These are phyloP conservation scores for Xestia ashworthii DNA, from an alignment of 2,888 invertebrate genomes.

Conservation along the genomic window DNA sequence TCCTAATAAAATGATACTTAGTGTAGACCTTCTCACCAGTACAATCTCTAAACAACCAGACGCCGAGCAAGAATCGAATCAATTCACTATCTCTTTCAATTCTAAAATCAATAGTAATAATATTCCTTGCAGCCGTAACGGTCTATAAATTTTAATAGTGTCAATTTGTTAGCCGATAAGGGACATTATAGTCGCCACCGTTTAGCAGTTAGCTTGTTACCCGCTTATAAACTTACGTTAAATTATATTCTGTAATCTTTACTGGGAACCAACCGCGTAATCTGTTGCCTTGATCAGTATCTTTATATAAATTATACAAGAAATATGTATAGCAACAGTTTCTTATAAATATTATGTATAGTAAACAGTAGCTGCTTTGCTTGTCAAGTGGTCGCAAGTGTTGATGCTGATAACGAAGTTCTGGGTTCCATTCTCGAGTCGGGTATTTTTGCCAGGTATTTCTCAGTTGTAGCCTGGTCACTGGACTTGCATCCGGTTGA, in stretches of 20 bases:
- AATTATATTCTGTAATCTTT: constrained; percentile 38
- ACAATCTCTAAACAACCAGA: not conserved
- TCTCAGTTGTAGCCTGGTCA: not conserved
- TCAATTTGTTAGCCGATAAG: constrained; percentile 54
- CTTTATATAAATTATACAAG: constrained; percentile 26
- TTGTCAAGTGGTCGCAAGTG: no score
- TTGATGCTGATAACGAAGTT: not conserved
- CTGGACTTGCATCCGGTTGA: not conserved
- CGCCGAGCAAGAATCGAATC: not conserved
- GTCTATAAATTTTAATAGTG: constrained; percentile 45
- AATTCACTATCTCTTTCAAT: not conserved
- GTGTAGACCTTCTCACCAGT: not conserved
- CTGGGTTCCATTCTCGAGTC: not conserved
- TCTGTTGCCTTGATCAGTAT: constrained; percentile 43
- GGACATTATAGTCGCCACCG: constrained; percentile 26
- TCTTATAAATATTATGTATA: not conserved
- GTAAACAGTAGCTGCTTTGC: not conserved
- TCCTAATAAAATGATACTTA: not conserved
- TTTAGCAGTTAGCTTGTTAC: constrained; percentile 35
- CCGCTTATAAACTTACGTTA: constrained; percentile 41
- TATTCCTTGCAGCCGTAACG: constrained; percentile 4
- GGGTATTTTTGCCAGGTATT: not conserved
- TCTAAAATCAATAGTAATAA: constrained; percentile 25
- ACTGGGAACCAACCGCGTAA: constrained; percentile 2
- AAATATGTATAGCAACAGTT: constrained; percentile 2